These are phyloP conservation scores for Temnopleurus reevesii DNA, from an alignment of 53 echinoderm and acorn worm species.

Conservation along the genomic window DNA sequence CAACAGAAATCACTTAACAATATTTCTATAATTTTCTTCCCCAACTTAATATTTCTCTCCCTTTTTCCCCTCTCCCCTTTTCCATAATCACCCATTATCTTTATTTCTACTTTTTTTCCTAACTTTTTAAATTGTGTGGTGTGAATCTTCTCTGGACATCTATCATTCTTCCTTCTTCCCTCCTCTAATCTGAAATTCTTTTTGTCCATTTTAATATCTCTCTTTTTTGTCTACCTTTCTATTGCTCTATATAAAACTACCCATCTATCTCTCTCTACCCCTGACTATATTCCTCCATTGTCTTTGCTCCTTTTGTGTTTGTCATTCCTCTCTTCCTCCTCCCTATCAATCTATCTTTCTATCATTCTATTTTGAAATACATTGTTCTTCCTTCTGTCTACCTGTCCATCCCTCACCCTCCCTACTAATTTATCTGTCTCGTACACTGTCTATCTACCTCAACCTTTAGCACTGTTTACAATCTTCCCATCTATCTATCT, in stretches of 20 bases:
- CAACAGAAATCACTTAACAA: constrained; percentile 9
- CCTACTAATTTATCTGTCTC: neutral
- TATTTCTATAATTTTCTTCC: constrained; percentile 17
- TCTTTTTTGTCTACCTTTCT: no score
- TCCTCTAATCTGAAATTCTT: no score
- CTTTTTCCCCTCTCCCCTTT: neutral
- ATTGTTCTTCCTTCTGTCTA: neutral
- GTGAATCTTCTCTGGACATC: no score
- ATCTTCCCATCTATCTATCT: neutral
- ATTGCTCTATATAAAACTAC: no score
- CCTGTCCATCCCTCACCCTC: neutral
- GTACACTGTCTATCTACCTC: neutral
- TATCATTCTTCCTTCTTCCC: neutral
- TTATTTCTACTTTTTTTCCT: no score
- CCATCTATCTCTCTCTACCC: no score
- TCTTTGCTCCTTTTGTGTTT: neutral
- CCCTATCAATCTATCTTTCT: neutral
- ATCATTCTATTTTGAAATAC: neutral
- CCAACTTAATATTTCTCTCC: neutral
- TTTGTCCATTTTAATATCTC: no score
- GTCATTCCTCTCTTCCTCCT: neutral
- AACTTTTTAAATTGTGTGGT: no score
- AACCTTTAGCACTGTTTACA: neutral
- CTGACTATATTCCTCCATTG: neutral
- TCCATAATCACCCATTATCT: neutral